Base-by-base conservation (phyloP, 2,113 vertebrate genomes). In the Phaethon lepturus region DNA sequence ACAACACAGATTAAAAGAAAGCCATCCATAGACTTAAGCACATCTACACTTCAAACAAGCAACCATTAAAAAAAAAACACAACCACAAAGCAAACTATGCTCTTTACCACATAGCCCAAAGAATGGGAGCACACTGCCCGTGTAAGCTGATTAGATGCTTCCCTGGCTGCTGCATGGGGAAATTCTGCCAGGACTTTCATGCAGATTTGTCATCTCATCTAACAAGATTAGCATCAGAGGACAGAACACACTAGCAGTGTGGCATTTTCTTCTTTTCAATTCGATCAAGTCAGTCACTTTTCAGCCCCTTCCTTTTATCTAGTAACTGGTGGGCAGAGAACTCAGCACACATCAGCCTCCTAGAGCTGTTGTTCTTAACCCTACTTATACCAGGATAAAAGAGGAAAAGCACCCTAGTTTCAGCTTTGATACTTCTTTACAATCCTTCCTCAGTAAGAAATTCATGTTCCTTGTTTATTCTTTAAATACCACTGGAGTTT, bases 151-250 rank as follows among this genome's bases (percentile, higher is more conserved):
- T 60, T 73, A 69, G 62, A 49, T n/a, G 58, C 58, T 82, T 82
- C 67, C 45, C 67, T 17, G 35, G 69, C 1, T 12, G 66, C 44
- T 68, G 10, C 1, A 0, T 12, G n/a, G 63, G 72, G 82, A 72
- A 83, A 66, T 63, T 47, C 75, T 91, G 64, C 63, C 64, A 68
- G 44, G 63, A 55, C 35, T 52, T 77, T 66, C 38, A 62, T 26
- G 64, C 49, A 80, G 18, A 33, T 82, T 74, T 88, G 47, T 84
- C 64, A 58, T 75, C 85, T 88, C 77, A 35, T 77, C 77, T 90
- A 78, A 53, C 75, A n/a, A 71, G 79, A 86, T 74, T 38, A 84
- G 47, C 76, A 95, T 92, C 88, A 91, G 59, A 83, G 86, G 35
- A 86, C 71, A 88, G 38, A 79, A 3, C 1, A 6, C 55, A 71